Evolutionary conservation across 2,888 invertebrate genomes (phyloP).

Genomic region (Xanthostigma xanthostigma): DNA sequence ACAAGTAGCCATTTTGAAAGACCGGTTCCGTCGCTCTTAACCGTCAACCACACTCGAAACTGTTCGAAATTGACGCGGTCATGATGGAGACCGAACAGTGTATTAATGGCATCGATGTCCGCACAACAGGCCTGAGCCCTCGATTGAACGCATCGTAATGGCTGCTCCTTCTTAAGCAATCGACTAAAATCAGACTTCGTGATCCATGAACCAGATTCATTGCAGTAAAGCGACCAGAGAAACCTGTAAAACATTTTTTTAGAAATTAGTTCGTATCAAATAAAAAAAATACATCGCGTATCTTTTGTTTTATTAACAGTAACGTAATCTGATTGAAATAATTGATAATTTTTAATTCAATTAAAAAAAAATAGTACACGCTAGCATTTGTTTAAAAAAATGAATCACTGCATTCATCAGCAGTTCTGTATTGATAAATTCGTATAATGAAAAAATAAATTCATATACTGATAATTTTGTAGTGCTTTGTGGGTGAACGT

Average conservation of each 20-base stretch:
- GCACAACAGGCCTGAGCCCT: conserved; percentile 16
- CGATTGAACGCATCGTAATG: background rate
- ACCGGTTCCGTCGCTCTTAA: conserved; percentile 62
- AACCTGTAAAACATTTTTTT: conserved; percentile 37
- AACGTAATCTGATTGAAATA: background rate
- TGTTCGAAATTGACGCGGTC: conserved; percentile 53
- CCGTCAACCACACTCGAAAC: conserved; percentile 65
- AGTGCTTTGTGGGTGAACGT: background rate
- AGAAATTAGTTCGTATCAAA: too few relatives aligned
- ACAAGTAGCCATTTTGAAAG: conserved; percentile 69
- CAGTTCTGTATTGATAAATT: too few relatives aligned
- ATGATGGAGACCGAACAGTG: conserved; percentile 26
- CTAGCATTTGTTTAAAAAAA: too few relatives aligned
- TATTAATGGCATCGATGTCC: conserved; percentile 7
- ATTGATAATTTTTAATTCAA: background rate
- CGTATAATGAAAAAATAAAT: too few relatives aligned
- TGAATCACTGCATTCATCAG: too few relatives aligned
- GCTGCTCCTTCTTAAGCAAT: conserved; percentile 38
- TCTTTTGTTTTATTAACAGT: too few relatives aligned
- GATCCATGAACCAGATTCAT: conserved; percentile 61
- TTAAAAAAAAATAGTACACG: too few relatives aligned
- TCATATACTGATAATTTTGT: too few relatives aligned
- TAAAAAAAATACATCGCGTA: too few relatives aligned
- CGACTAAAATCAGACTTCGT: conserved; percentile 58
- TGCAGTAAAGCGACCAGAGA: conserved; percentile 73